phyloP scores from a whole-genome alignment of 2,888 invertebrate species.

The Neelides folsomi region DNA sequence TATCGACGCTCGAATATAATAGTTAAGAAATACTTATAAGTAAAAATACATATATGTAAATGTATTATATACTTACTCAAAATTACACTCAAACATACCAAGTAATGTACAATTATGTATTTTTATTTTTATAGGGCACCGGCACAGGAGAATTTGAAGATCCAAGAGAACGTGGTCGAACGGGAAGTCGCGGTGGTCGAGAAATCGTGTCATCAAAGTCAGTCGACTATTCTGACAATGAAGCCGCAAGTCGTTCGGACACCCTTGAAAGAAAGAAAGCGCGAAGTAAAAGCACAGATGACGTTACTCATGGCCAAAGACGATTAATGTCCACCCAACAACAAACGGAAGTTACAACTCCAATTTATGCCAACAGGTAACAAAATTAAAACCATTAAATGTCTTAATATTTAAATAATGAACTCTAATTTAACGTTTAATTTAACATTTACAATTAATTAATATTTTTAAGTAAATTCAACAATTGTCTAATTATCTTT shows the following conservation, averaged over 20 bases:
- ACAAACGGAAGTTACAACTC: background rate
- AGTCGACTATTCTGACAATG: constrained; percentile 45
- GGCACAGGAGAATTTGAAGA: constrained; percentile 23
- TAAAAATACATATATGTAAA: no score
- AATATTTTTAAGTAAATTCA: no score
- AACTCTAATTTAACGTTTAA: no score
- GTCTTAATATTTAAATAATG: no score
- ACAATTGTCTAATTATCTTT: no score
- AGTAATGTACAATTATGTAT: no score
- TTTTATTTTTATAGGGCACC: constrained; percentile 17
- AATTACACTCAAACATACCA: no score
- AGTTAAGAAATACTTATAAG: no score
- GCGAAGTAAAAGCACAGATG: constrained; percentile 73
- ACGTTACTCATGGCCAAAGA: constrained; percentile 46
- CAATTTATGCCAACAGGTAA: background rate
- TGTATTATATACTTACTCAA: no score
- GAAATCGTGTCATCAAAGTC: constrained; percentile 40
- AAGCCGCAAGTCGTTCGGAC: constrained; percentile 21
- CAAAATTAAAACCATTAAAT: no score
- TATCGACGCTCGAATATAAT: no score
- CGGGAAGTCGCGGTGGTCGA: constrained; percentile 24
- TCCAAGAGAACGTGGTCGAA: constrained; percentile 19
- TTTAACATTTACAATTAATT: no score
- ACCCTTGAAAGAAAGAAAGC: constrained; percentile 31
- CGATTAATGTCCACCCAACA: background rate